These are phyloP conservation scores for Eleutherodactylus coqui DNA, from an alignment of 2,797 vertebrate species.

Conservation along the genomic window DNA sequence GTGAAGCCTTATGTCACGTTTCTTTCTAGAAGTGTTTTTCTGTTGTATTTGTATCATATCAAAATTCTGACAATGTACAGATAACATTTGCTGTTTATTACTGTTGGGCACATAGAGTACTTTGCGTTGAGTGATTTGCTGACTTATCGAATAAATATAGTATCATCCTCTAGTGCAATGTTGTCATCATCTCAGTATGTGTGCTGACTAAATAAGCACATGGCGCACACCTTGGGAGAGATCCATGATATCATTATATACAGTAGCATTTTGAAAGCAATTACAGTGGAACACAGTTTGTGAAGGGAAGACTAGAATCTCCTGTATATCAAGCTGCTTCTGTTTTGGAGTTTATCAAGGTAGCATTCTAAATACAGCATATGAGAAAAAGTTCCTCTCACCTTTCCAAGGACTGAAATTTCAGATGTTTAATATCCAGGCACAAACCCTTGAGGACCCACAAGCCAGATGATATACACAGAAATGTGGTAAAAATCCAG, in stretches of 20 bases:
- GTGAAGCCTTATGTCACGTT: no score
- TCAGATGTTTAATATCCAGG: no score
- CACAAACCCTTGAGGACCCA: no score
- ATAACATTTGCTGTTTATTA: not conserved
- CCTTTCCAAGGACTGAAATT: no score
- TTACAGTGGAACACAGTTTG: slow-evolving; percentile 8
- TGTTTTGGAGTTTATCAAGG: slow-evolving; percentile 4
- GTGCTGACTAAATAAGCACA: slow-evolving; percentile 16
- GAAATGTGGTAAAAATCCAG: no score
- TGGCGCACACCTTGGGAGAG: not conserved
- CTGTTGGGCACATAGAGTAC: not conserved
- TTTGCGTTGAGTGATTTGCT: not conserved
- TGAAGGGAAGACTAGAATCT: not conserved
- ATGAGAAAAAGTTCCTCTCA: no score
- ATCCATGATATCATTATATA: slow-evolving; percentile 32
- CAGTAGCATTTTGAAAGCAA: slow-evolving; percentile 40
- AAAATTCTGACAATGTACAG: not conserved
- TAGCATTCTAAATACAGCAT: not conserved
- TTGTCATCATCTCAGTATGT: slow-evolving; percentile 29
- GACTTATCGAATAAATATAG: slow-evolving; percentile 24
- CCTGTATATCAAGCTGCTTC: not conserved
- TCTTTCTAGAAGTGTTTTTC: not conserved
- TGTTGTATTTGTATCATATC: not conserved
- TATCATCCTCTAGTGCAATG: not conserved
- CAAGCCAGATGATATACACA: no score